These are phyloP conservation scores for Sinocyclocheilus anophthalmus DNA, from an alignment of 2,113 vertebrate species.

Conservation along the genomic window DNA sequence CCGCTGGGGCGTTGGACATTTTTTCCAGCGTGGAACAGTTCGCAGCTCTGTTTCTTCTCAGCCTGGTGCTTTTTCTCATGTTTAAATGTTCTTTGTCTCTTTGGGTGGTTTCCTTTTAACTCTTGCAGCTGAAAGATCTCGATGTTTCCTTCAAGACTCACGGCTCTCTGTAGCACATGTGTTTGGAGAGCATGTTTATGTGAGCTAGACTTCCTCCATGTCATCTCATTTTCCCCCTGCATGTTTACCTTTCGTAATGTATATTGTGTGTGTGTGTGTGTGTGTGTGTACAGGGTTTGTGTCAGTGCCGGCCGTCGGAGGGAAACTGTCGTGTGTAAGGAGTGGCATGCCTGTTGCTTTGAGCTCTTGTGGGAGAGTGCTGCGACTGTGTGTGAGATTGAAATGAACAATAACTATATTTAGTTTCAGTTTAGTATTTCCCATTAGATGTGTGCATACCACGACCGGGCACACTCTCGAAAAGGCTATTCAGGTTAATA, in stretches of 20 bases:
- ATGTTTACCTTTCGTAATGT: conserved; percentile 47
- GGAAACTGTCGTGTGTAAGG: conserved; percentile 99
- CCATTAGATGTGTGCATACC: no score
- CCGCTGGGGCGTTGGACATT: neutral
- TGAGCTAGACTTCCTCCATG: conserved; percentile 9
- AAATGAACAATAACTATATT: neutral
- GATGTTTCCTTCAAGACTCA: neutral
- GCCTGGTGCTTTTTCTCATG: conserved; percentile 33
- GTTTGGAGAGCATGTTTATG: neutral
- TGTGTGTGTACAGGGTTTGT: conserved; percentile 88
- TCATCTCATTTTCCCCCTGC: conserved; percentile 5
- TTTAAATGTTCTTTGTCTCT: conserved; percentile 7
- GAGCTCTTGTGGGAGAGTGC: conserved; percentile 97
- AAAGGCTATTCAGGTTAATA: no score
- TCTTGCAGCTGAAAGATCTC: neutral
- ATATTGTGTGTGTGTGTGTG: conserved; percentile 38
- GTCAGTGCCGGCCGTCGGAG: conserved; percentile 93
- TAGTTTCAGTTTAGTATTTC: neutral
- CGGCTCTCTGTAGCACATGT: neutral
- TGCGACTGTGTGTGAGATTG: conserved; percentile 97
- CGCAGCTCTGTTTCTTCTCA: neutral
- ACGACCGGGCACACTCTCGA: no score
- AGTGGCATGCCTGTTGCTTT: conserved; percentile 99
- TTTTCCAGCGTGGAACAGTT: conserved; percentile 27
- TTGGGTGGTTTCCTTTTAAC: neutral